Evolutionary conservation across 2,797 vertebrate species (phyloP).

Genomic region (Sebastes trivittatus): DNA sequence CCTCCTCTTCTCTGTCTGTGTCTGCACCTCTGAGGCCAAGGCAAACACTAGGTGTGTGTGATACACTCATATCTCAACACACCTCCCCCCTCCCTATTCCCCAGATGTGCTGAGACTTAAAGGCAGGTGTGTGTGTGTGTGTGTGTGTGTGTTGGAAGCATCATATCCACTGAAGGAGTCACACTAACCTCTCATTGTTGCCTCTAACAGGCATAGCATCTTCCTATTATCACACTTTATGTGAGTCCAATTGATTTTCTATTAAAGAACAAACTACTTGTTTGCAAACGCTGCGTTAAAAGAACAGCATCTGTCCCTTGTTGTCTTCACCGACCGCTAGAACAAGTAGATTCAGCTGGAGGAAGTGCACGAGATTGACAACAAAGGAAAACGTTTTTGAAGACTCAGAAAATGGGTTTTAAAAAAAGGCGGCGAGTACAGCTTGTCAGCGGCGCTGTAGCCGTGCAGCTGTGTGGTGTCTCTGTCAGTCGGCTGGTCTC

Average conservation of each 20-base stretch:
- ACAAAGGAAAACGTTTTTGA: conserved; percentile 14
- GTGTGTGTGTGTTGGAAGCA: not conserved
- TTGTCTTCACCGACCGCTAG: conserved; percentile 14
- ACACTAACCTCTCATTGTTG: not conserved
- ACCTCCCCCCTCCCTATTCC: conserved; percentile 7
- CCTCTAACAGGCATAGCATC: conserved; percentile 2
- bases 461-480: conserved; percentile 83
- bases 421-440: conserved; percentile 18
- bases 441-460: conserved; percentile 57
- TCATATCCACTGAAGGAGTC: not conserved
- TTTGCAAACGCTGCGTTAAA: conserved; percentile 14
- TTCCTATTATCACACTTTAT: not conserved
- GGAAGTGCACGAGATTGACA: conserved; percentile 15
- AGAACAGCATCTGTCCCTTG: not conserved
- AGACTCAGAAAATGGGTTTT: conserved; percentile 4
- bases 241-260: conserved; percentile 20
- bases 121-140: conserved; percentile 32
- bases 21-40: conserved; percentile 71
- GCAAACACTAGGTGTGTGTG: conserved; percentile 70
- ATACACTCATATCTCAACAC: conserved; percentile 60
- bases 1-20: conserved; percentile 58
- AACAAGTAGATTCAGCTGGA: conserved; percentile 18
- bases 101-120: conserved; percentile 55
- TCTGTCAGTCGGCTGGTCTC: conserved; percentile 77
- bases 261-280: conserved; percentile 4